Conservation (phyloP, 2,888 invertebrate genomes). For the Drosophila kuntzei region DNA sequence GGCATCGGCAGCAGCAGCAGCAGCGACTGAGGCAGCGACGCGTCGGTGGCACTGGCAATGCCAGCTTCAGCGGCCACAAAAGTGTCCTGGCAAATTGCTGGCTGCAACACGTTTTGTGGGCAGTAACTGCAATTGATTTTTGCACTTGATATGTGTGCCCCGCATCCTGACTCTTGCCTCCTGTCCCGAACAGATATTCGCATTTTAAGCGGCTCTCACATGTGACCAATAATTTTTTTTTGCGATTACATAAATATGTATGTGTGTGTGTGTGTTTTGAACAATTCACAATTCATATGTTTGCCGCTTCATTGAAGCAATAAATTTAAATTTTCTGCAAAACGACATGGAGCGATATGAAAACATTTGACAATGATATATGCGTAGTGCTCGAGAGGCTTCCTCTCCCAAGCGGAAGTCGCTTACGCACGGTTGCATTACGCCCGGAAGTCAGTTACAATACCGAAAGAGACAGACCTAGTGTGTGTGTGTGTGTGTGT, state of each 20-base stretch:
- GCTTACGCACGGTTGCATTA: conserved; percentile 78
- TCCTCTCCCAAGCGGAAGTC: conserved; percentile 63
- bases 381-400: conserved; percentile 47
- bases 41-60: conserved; percentile 39
- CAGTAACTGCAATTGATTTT: conserved; percentile 74
- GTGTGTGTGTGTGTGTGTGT: conserved; percentile 2
- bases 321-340: conserved; percentile 70
- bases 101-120: conserved; percentile 71
- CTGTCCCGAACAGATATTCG: conserved; percentile 5
- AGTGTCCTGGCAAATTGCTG: conserved; percentile 69
- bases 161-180: background rate
- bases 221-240: conserved; percentile 22
- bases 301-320: conserved; percentile 73
- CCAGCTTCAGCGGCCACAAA: conserved; percentile 53
- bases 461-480: background rate
- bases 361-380: conserved; percentile 75
- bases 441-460: conserved; percentile 65
- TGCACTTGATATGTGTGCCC: conserved; percentile 23
- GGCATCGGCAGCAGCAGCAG: conserved; percentile 7
- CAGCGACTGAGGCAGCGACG: background rate
- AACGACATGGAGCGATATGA: conserved; percentile 56
- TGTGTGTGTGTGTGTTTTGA: conserved; percentile 29
- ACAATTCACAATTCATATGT: conserved; percentile 57
- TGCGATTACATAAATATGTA: background rate
- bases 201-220: conserved; percentile 12